Evolutionary conservation across 35 echinoderm and acorn worm species (phyloP).

Genomic region (Heliocidaris erythrogramma): DNA sequence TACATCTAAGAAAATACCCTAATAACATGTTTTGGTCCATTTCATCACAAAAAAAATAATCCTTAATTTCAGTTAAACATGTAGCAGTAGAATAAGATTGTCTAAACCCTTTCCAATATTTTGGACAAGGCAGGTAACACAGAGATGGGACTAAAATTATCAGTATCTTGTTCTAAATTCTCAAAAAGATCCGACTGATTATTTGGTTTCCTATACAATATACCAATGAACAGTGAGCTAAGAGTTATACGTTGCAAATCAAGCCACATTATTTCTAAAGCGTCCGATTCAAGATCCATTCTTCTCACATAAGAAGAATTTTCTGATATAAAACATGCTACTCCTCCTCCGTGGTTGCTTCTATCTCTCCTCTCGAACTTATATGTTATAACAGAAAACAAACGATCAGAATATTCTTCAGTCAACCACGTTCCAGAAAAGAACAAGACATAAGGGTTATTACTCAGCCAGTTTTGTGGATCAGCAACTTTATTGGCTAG

Average conservation of each 20-base stretch:
- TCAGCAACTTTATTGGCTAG: too few relatives aligned
- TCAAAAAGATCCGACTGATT: neutral
- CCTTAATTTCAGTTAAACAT: too few relatives aligned
- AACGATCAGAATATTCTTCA: neutral
- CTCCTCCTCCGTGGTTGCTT: neutral
- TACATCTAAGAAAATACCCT: too few relatives aligned
- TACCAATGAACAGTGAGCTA: too few relatives aligned
- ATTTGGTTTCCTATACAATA: neutral
- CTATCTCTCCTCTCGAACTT: neutral
- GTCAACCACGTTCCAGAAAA: neutral
- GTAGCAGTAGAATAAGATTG: too few relatives aligned
- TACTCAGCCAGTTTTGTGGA: too few relatives aligned
- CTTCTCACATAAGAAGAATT: conserved; percentile 2
- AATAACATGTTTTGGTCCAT: too few relatives aligned
- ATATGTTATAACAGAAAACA: neutral
- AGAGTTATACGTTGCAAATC: neutral
- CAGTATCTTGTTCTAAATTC: neutral
- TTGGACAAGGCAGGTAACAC: too few relatives aligned
- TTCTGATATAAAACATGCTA: neutral
- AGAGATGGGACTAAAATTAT: too few relatives aligned
- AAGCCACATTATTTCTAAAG: too few relatives aligned
- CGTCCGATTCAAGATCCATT: neutral
- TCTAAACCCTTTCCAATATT: neutral
- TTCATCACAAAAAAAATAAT: too few relatives aligned
- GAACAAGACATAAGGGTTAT: too few relatives aligned